Conservation (phyloP, 1,140 invertebrate species). For the Paramacrobiotus metropolitanus region DNA sequence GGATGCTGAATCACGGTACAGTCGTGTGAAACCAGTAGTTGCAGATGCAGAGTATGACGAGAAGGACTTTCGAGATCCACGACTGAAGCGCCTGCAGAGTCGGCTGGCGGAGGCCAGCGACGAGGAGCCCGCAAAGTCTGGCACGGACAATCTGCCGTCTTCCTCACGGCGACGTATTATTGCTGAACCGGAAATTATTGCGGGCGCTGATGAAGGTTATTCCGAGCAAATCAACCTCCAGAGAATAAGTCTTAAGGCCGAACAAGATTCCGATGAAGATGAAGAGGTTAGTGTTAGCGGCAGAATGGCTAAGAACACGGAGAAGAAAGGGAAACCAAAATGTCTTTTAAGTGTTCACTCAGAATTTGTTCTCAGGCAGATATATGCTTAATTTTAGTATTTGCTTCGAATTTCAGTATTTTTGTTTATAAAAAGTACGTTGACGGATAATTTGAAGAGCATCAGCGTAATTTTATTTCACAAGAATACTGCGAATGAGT, state of each 20-base stretch:
- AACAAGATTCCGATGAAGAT: conserved; percentile 32
- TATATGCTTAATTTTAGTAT: too few species aligned
- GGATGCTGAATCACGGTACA: conserved; percentile 4
- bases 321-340: too few species aligned
- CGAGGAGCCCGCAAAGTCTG: conserved; percentile 37
- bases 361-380: too few species aligned
- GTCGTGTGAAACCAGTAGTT: conserved; percentile 4
- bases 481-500: too few species aligned
- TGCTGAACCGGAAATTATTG: conserved; percentile 2
- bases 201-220: neutral
- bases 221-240: conserved; percentile 6
- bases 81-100: neutral
- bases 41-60: neutral
- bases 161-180: conserved; percentile 6
- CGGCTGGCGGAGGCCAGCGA: conserved; percentile 18
- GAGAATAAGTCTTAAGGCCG: conserved; percentile 19
- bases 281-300: conserved; percentile 11
- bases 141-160: neutral
- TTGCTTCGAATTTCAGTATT: too few species aligned
- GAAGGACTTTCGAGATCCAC: conserved; percentile 4
- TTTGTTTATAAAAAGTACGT: too few species aligned
- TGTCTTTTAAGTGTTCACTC: too few species aligned
- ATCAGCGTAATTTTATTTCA: too few species aligned
- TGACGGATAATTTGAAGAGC: too few species aligned
- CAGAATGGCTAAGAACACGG: too few species aligned